Percentiles rank a stretch among this genome's conserved stretches.
These are phyloP conservation scores for Gulo gulo DNA, from an alignment of 2,113 vertebrate species.

Conservation along the genomic window DNA sequence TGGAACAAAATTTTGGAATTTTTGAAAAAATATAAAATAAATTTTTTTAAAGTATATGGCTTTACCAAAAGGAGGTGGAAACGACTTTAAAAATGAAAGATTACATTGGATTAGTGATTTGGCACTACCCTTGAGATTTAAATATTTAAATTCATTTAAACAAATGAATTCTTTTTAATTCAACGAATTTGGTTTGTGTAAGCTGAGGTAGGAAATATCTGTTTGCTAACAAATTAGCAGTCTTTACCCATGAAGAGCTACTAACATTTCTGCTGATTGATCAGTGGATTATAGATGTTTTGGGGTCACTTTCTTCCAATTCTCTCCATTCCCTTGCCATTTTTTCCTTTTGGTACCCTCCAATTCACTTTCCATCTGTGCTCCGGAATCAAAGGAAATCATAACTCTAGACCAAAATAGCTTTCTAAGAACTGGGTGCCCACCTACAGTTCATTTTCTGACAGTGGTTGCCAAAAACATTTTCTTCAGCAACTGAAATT, in stretches of 20 bases:
- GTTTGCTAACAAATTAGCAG: not conserved
- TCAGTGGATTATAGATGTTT: not conserved
- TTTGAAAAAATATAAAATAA: too few species aligned
- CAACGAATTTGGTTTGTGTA: not conserved
- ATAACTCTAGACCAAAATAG: not conserved
- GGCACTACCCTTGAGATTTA: not conserved
- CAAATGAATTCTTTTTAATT: not conserved
- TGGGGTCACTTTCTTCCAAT: not conserved
- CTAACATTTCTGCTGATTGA: not conserved
- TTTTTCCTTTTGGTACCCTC: not conserved
- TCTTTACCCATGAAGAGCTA: not conserved
- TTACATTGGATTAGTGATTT: not conserved
- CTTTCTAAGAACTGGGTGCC: not conserved
- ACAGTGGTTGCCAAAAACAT: not conserved
- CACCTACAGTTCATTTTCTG: not conserved
- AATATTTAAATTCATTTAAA: not conserved
- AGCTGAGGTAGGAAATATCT: not conserved
- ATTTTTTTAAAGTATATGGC: not conserved
- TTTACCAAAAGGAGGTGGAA: not conserved
- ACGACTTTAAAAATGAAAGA: not conserved
- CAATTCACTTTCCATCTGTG: not conserved
- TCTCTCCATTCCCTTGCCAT: not conserved
- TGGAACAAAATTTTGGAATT: too few species aligned
- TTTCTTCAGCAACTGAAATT: not conserved
- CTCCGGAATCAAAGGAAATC: not conserved